These are phyloP conservation scores for Drosophila acutilabella DNA, from an alignment of 2,888 invertebrate genomes.

Conservation along the genomic window DNA sequence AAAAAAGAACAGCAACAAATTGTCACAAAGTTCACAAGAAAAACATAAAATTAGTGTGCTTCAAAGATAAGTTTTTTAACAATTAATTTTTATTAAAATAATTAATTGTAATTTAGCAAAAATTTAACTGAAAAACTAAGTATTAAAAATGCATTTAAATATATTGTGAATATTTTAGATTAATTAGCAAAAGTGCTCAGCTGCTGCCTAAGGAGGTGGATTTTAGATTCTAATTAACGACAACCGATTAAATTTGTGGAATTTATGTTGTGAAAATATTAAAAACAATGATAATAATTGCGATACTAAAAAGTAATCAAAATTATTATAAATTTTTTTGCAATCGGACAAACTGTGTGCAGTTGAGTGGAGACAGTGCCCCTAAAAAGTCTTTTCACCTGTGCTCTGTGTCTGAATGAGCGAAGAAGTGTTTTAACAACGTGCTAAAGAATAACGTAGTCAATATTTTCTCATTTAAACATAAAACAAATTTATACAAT, in stretches of 20 bases:
- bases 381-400: not conserved
- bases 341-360: constrained; percentile 9
- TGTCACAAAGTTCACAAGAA: not conserved
- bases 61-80: constrained; percentile 9
- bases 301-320: not conserved
- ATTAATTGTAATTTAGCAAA: constrained; percentile 5
- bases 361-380: not conserved
- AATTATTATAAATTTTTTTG: not conserved
- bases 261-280: not conserved
- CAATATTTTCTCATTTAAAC: not conserved
- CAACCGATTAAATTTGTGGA: constrained; percentile 1
- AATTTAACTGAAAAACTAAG: constrained; percentile 3
- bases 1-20: constrained; percentile 31
- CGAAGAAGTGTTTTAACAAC: constrained; percentile 18
- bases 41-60: constrained; percentile 43
- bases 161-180: constrained; percentile 11
- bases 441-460: constrained; percentile 26
- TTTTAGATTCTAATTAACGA: not conserved
- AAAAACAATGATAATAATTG: constrained; percentile 1
- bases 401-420: constrained; percentile 6
- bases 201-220: constrained; percentile 10
- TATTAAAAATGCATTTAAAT: constrained; percentile 14
- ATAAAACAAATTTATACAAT: not conserved
- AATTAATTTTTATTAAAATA: constrained; percentile 18
- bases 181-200: constrained; percentile 28